A percentile compares a stretch with the other conserved stretches of the same genome.
These are phyloP conservation scores for Apocrypta bakeri DNA, from an alignment of 1,140 invertebrate genomes.

Conservation along the genomic window DNA sequence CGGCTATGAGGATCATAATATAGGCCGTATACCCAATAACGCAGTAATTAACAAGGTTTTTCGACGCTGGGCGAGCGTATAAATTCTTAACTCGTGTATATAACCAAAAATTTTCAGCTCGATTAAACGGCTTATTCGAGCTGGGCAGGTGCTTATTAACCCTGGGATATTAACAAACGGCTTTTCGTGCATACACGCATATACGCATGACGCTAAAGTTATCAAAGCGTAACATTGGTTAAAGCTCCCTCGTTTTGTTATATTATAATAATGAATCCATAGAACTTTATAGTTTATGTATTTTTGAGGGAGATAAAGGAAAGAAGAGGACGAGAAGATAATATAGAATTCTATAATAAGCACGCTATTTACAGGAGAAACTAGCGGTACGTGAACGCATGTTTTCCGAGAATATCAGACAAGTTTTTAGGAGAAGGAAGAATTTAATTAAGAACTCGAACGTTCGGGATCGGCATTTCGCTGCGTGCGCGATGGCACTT, in stretches of 20 bases:
- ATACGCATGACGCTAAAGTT: no score
- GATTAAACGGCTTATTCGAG: background rate
- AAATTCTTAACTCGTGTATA: background rate
- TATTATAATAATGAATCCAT: no score
- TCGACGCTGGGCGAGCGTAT: background rate
- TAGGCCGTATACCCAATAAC: slow-evolving; percentile 5
- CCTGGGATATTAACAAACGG: background rate
- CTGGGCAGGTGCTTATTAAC: background rate
- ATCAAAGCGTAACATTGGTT: no score
- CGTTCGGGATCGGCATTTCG: background rate
- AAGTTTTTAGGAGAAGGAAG: background rate
- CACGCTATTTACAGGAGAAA: no score
- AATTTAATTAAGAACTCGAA: background rate
- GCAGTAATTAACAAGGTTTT: slow-evolving; percentile 28
- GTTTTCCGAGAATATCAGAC: background rate
- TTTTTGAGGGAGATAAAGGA: no score
- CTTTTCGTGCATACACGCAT: no score
- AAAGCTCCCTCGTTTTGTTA: no score
- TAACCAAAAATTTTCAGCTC: slow-evolving; percentile 20
- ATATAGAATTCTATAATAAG: no score
- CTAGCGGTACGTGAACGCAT: background rate
- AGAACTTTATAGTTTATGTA: no score
- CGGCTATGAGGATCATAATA: background rate
- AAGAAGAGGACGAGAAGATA: no score
- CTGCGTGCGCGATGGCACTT: slow-evolving; percentile 26